A percentile compares a stretch with the other conserved stretches of the same genome.
Evolutionary conservation across 2,113 vertebrate species (phyloP).

Genomic region (Rhinolophus ferrumequinum): DNA sequence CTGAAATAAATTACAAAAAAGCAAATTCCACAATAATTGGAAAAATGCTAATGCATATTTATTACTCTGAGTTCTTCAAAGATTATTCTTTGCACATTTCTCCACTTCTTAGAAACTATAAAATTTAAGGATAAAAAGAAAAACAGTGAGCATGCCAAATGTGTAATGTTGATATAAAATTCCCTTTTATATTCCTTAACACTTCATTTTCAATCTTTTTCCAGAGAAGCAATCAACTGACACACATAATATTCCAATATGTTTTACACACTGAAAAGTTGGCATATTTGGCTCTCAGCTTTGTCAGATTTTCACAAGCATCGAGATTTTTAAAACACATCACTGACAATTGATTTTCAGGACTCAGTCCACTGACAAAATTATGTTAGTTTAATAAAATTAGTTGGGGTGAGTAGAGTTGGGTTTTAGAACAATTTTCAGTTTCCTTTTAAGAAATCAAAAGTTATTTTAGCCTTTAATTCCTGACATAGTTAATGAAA

Average conservation of each 20-base stretch:
- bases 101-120: conserved; percentile 2
- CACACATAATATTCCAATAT: not conserved
- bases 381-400: not conserved
- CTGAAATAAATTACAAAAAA: conserved; percentile 65
- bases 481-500: not conserved
- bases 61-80: conserved; percentile 35
- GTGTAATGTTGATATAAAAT: not conserved
- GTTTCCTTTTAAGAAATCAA: conserved; percentile 9
- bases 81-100: conserved; percentile 25
- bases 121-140: conserved; percentile 34
- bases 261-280: conserved; percentile 23
- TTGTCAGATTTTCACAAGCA: conserved; percentile 30
- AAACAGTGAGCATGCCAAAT: not conserved
- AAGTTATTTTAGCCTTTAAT: not conserved
- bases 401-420: not conserved
- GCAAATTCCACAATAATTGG: conserved; percentile 64
- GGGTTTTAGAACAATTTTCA: not conserved
- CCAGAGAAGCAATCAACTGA: conserved; percentile 9
- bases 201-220: conserved; percentile 48
- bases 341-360: conserved; percentile 18
- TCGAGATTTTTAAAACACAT: conserved; percentile 15
- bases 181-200: not conserved
- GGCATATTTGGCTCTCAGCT: not conserved
- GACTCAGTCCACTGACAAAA: not conserved
- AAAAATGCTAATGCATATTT: conserved; percentile 64